Base-by-base conservation (phyloP, 2,113 vertebrate genomes). In the Austrofundulus limnaeus region DNA sequence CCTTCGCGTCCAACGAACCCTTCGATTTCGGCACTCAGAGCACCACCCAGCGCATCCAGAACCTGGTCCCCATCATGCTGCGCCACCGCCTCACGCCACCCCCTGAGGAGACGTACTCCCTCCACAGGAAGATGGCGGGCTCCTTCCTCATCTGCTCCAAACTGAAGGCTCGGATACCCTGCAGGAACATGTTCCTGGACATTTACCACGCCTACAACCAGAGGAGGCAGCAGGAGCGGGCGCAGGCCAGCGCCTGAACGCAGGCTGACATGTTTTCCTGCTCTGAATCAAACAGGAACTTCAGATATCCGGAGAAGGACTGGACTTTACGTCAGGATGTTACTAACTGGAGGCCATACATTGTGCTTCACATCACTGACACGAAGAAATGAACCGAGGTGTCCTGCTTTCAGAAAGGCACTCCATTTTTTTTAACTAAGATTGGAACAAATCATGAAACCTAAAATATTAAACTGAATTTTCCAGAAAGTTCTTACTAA, bases 41-140 rank as follows among this genome's bases (percentile, higher is more conserved):
- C 84, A 96, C 94, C 2, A 94, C 94, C 0, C 92, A 84, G 24
- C 89, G 94, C 0, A 89, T 96, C 80, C 94, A 95, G 73, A 83
- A 58, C 55, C 92, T 97, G 51, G 62, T 97, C 47, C 95, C 95
- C 0, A 81, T 94, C 46, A 92, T 97, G 93, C 91, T 96, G 25
- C 90, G 74, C 34, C 93, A 96, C 84, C 92, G 95, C 2, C 93
- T 97, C 53, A 86, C 93, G 0, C 95, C 95, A 0, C 95, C 95
- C 0, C 95, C 95, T 0, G 94, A 96, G 61, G 95, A 96, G 87
- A 88, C 91, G n/a, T 97, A 97, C 53, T 94, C 95, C 5, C 90
- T 97, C 38, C 95, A 96, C 76, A 94, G 95, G 55, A 96, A 97
- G 82, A 93, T 97, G 92, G 94, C 95, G 0, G 95, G 95, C 72